Evolutionary conservation across 1,140 invertebrate species (phyloP), one percentile per base, ranked within the genome.

Genomic region (Eriosoma lanigerum): DNA sequence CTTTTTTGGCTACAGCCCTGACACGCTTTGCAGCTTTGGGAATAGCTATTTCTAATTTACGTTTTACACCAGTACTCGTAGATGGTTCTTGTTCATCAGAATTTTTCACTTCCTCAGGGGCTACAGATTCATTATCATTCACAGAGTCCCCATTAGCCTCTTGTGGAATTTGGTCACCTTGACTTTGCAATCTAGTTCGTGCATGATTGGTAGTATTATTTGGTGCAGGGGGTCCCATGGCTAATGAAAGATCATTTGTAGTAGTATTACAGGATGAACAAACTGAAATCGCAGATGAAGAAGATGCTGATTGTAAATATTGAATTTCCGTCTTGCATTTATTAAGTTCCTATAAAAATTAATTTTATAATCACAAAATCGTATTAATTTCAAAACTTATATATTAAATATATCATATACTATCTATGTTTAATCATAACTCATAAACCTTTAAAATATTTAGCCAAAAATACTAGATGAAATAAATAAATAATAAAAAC

Each of bases 301-400:
- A 93, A 50, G 93, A 93, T 82, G 93, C 93, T 24, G 93, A 94
- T 58, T 93, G 89, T 93, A 93, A 94, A 86, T 94, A 95, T 86
- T 95, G 93, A 81, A 95, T 86, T 85, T 95, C 93, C 46, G 93
- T 95, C 86, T 95, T 94, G 85, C 93, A 95, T 84, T 94, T 94
- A 86, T 94, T 95, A 83, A 95, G 87, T 86, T 95, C 93, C 90
- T 92, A 84, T 0, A 85, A 82, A 50, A 38, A 29, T n/a, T 26
- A 48, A 58, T 38, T 17, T 58, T 38, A 32, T 68, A 62, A 38
- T 38, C n/a, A n/a, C n/a, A n/a, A n/a, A n/a, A n/a, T n/a, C n/a
- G n/a, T n/a, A n/a, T n/a, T n/a, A n/a, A n/a, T n/a, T n/a, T n/a
- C n/a, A n/a, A n/a, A n/a, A n/a, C n/a, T n/a, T n/a, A n/a, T n/a